Conservation (phyloP, 2,888 invertebrate species). For the Campaea margaritaria region DNA sequence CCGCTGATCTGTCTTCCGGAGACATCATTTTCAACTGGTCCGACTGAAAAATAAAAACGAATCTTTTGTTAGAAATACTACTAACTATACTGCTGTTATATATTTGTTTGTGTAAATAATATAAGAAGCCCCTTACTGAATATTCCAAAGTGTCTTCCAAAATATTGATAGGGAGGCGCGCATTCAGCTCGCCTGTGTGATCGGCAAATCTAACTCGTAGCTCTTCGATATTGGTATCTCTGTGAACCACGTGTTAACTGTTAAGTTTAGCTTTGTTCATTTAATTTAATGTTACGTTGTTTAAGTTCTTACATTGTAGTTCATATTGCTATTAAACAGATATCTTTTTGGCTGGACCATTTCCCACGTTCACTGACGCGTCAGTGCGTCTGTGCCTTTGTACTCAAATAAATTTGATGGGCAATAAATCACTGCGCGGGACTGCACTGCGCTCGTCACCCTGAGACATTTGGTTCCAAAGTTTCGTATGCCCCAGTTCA, state of each 20-base stretch:
- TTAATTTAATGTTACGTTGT: not conserved
- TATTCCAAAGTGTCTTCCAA: conserved; percentile 86
- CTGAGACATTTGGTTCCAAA: no score
- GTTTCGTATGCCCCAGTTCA: no score
- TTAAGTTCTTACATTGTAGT: not conserved
- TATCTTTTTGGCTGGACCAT: no score
- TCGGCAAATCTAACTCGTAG: conserved; percentile 87
- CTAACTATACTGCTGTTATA: no score
- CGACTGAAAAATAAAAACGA: conserved; percentile 61
- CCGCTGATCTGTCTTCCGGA: conserved; percentile 76
- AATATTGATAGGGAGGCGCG: conserved; percentile 83
- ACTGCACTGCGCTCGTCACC: no score
- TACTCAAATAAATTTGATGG: no score
- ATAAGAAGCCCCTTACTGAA: conserved; percentile 68
- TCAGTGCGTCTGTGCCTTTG: no score
- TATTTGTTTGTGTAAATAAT: not conserved
- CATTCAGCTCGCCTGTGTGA: conserved; percentile 88
- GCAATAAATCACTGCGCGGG: no score
- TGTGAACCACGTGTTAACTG: conserved; percentile 27
- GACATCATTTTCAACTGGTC: conserved; percentile 81
- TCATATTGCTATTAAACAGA: no score
- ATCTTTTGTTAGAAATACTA: no score
- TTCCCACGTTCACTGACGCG: no score
- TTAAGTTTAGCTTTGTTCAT: no score
- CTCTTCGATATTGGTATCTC: conserved; percentile 72